These are phyloP conservation scores for Buphagus erythrorhynchus DNA, from an alignment of 2,797 vertebrate genomes.

Conservation along the genomic window DNA sequence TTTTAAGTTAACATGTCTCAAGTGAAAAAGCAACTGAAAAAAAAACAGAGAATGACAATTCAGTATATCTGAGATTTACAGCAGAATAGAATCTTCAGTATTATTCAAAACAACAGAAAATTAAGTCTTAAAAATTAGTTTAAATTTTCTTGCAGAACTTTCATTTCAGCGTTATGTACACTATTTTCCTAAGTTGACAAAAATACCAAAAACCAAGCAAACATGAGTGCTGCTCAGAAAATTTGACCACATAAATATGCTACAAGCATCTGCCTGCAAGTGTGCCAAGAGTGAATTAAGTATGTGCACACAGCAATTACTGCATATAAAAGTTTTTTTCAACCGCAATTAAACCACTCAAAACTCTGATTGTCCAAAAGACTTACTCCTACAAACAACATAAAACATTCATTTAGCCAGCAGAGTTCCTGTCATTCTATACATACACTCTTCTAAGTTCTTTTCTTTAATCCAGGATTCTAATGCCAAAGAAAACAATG, in stretches of 20 bases:
- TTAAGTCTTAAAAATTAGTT: neutral
- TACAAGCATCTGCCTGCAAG: neutral
- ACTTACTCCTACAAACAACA: neutral
- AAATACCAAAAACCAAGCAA: neutral
- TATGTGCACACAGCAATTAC: neutral
- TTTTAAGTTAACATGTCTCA: neutral
- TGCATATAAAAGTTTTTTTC: neutral
- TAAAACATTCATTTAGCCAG: neutral
- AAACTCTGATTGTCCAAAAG: neutral
- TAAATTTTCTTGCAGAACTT: neutral
- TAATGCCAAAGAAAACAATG: neutral
- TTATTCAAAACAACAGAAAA: neutral
- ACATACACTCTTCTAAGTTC: too few relatives aligned
- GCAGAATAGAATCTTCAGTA: neutral
- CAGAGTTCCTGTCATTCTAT: neutral
- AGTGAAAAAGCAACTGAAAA: neutral
- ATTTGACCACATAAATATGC: neutral
- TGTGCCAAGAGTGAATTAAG: neutral
- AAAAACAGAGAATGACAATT: neutral
- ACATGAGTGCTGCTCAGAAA: neutral
- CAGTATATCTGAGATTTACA: neutral
- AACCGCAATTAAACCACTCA: neutral
- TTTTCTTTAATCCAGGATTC: neutral
- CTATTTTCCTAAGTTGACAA: neutral
- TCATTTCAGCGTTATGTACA: neutral